Percentiles rank a stretch among this genome's conserved stretches.
phyloP scores from a whole-genome alignment of 2,113 vertebrate genomes.

The Oenanthe oenanthe region DNA sequence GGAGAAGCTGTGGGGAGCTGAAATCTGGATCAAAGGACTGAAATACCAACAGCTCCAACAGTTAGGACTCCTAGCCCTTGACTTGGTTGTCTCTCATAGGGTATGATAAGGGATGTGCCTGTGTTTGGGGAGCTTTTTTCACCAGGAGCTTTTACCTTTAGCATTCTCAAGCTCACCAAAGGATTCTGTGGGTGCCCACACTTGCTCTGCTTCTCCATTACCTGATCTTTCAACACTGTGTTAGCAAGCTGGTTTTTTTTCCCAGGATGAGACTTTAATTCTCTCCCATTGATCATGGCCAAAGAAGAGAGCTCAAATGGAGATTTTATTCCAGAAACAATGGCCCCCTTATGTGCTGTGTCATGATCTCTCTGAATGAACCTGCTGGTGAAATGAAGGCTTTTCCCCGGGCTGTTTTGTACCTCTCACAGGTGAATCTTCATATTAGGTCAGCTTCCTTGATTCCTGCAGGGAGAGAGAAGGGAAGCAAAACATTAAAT shows the following conservation, averaged over 20 bases:
- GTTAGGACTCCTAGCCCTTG: not conserved
- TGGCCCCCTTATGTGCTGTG: slow-evolving; percentile 35
- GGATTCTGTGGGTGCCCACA: not conserved
- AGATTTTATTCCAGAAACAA: slow-evolving; percentile 71
- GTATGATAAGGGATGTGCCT: not conserved
- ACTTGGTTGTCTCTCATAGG: not conserved
- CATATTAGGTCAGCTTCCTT: slow-evolving; percentile 39
- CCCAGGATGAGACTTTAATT: slow-evolving; percentile 61
- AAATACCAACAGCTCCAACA: not conserved
- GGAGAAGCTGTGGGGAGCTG: not conserved
- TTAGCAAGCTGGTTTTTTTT: slow-evolving; percentile 42
- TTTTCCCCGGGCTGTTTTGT: slow-evolving; percentile 28
- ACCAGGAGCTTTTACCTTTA: not conserved
- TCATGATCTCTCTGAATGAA: slow-evolving; percentile 31
- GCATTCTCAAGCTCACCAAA: not conserved
- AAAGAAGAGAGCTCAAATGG: slow-evolving; percentile 59
- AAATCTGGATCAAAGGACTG: not conserved
- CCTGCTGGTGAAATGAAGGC: slow-evolving; percentile 65
- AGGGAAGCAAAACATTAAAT: not conserved
- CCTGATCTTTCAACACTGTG: slow-evolving; percentile 65
- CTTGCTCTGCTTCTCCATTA: slow-evolving; percentile 30
- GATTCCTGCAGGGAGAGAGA: not conserved
- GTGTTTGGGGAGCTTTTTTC: not conserved
- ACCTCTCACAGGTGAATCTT: slow-evolving; percentile 43
- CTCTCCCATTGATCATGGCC: slow-evolving; percentile 61